Conservation (phyloP, 2,797 vertebrate genomes). For the Gymnoscopelus braueri region DNA sequence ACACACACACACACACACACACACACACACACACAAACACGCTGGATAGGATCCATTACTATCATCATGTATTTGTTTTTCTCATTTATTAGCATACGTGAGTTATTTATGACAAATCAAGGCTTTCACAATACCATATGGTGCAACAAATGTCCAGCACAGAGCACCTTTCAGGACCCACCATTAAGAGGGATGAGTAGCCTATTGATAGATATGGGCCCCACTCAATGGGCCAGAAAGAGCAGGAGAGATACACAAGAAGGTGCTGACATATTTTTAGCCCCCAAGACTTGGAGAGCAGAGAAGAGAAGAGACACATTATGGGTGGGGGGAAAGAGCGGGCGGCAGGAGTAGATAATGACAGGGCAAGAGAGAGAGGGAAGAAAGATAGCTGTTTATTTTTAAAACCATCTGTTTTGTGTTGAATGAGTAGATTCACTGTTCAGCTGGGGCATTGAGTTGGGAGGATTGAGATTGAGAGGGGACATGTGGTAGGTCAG, state of each 20-base stretch:
- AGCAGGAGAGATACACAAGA: constrained; percentile 41
- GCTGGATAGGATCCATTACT: not conserved
- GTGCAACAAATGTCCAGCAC: constrained; percentile 11
- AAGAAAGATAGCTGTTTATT: constrained; percentile 55
- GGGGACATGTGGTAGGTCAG: not conserved
- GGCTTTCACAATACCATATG: constrained; percentile 1
- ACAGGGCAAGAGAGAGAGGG: constrained; percentile 38
- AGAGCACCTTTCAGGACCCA: not conserved
- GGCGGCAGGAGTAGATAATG: constrained; percentile 49
- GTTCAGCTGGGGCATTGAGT: constrained; percentile 17
- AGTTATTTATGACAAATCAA: not conserved
- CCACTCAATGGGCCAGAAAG: not conserved
- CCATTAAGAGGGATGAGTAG: not conserved
- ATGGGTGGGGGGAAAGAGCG: constrained; percentile 10
- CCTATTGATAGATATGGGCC: constrained; percentile 5
- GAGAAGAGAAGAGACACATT: constrained; percentile 13
- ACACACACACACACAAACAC: constrained; percentile 2
- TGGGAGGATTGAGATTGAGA: constrained; percentile 2
- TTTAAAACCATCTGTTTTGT: constrained; percentile 76
- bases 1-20: constrained; percentile 17
- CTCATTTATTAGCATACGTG: not conserved
- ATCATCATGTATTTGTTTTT: not conserved
- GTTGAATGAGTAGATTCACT: constrained; percentile 70
- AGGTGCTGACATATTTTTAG: constrained; percentile 52
- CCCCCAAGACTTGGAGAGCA: constrained; percentile 27